Evolutionary conservation across 2,888 invertebrate genomes (phyloP).

Genomic region (Metacarcinus magister): DNA sequence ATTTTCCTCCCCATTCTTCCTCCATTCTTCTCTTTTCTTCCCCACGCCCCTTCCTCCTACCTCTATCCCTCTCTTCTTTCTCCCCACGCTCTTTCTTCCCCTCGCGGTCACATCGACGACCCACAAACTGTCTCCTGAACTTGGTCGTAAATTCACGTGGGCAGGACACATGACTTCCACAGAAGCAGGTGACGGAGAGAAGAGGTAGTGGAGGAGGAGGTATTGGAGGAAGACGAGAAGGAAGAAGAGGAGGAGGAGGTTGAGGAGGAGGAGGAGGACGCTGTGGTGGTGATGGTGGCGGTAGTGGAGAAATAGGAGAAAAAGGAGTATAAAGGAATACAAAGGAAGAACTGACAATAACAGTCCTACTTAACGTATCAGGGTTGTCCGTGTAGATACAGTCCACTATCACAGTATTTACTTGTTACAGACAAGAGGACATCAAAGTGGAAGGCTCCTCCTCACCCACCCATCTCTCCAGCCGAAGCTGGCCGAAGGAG

Average conservation of each 20-base stretch:
- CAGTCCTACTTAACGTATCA: too few relatives aligned
- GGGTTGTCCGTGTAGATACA: too few relatives aligned
- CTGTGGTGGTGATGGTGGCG: too few relatives aligned
- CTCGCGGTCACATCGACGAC: slow-evolving; percentile 9
- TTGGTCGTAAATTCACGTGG: background rate
- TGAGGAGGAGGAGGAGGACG: background rate
- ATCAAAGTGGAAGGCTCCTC: too few relatives aligned
- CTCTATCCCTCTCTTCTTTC: background rate
- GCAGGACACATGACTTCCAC: background rate
- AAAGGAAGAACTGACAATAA: too few relatives aligned
- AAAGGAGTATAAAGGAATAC: too few relatives aligned
- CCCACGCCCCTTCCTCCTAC: background rate
- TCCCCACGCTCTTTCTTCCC: background rate
- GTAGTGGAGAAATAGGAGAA: too few relatives aligned
- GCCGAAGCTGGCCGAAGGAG: too few relatives aligned
- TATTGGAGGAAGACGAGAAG: background rate
- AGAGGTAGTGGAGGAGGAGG: background rate
- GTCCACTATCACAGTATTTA: too few relatives aligned
- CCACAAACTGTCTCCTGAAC: slow-evolving; percentile 15
- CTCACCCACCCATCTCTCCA: too few relatives aligned
- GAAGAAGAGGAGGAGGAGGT: background rate
- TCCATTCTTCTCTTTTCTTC: too few relatives aligned
- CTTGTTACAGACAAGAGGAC: too few relatives aligned
- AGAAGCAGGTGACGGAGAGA: slow-evolving; percentile 7
- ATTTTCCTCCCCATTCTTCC: background rate